phyloP scores from a whole-genome alignment of 2,797 vertebrate species.

The Propithecus deckenii region DNA sequence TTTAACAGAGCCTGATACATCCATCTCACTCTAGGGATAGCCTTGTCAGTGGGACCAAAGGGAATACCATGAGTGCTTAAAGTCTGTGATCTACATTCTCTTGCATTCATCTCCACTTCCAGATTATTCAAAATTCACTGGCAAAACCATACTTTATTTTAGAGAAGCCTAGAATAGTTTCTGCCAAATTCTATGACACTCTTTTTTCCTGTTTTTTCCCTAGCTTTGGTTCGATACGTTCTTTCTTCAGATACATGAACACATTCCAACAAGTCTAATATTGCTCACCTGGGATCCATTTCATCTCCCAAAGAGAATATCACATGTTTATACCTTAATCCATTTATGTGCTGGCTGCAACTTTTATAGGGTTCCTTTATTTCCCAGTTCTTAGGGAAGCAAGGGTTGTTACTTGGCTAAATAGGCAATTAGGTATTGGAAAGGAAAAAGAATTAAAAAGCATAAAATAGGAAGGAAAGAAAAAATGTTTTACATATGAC shows the following conservation, averaged over 20 bases:
- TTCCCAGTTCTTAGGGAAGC: slow-evolving; percentile 25
- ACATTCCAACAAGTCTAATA: slow-evolving; percentile 19
- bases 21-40: neutral
- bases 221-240: neutral
- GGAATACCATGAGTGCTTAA: neutral
- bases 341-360: neutral
- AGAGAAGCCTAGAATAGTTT: neutral
- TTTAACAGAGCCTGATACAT: neutral
- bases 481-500: neutral
- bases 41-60: neutral
- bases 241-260: slow-evolving; percentile 12
- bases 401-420: neutral
- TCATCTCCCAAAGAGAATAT: slow-evolving; percentile 24
- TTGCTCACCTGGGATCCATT: neutral
- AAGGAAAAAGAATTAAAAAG: slow-evolving; percentile 31
- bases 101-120: neutral
- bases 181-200: neutral
- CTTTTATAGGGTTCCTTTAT: slow-evolving; percentile 26
- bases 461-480: slow-evolving; percentile 23
- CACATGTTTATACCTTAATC: neutral
- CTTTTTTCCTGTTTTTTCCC: slow-evolving; percentile 19
- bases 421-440: neutral
- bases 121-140: neutral
- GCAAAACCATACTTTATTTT: neutral
- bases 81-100: neutral